phyloP scores from a whole-genome alignment of 2,113 vertebrate species.

The Ceyx melanurus region DNA sequence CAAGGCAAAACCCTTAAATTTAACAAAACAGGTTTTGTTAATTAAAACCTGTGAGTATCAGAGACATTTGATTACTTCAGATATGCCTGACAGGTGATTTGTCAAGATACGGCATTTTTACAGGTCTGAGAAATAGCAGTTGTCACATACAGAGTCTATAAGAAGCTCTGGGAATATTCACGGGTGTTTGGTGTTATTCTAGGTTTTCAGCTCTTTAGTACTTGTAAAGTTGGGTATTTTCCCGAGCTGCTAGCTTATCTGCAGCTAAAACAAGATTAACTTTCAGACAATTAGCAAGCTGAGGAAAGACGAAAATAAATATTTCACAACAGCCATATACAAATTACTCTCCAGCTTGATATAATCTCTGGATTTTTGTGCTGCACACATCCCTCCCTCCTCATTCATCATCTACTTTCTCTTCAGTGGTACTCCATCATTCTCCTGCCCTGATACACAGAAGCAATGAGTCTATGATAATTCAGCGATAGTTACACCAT shows the following conservation, averaged over 20 bases:
- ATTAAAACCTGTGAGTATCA: background rate
- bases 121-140: background rate
- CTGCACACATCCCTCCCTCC: background rate
- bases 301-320: conserved; percentile 3
- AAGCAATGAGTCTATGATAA: background rate
- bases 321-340: background rate
- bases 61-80: background rate
- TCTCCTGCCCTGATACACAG: background rate
- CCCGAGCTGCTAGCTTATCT: background rate
- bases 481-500: background rate
- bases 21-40: background rate
- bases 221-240: background rate
- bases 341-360: background rate
- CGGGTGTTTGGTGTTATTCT: background rate
- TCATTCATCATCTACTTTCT: conserved; percentile 52
- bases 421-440: background rate
- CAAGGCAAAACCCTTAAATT: background rate
- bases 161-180: background rate
- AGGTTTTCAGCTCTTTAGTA: background rate
- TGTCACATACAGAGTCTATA: background rate
- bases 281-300: conserved; percentile 1
- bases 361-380: conserved; percentile 1
- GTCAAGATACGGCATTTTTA: background rate
- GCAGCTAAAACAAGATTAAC: background rate
- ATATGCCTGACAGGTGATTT: background rate